Conservation (phyloP, 1,140 invertebrate species). For the Atta texana region DNA sequence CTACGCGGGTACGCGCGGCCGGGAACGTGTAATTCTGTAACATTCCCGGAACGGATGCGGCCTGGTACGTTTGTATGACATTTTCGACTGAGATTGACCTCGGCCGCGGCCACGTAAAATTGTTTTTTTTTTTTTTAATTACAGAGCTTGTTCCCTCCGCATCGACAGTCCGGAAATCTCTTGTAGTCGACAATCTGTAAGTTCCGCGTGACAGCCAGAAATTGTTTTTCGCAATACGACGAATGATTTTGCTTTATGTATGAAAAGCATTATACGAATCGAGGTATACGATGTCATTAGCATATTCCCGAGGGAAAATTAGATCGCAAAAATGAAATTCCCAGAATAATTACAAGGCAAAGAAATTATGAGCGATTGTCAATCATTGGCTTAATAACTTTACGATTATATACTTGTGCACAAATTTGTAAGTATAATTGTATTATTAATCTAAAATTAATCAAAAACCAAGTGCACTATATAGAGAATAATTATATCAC, state of each 20-base stretch:
- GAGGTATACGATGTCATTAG: conserved; percentile 17
- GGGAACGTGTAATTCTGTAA: conserved; percentile 53
- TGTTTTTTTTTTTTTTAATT: conserved; percentile 54
- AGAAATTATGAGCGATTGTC: conserved; percentile 1
- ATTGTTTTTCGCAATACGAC: conserved; percentile 48
- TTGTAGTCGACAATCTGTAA: conserved; percentile 52
- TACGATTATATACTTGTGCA: neutral
- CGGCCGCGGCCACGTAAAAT: conserved; percentile 46
- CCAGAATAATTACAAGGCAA: conserved; percentile 1
- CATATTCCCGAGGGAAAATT: neutral
- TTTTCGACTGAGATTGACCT: conserved; percentile 58
- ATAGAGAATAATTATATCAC: neutral
- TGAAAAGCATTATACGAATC: conserved; percentile 12
- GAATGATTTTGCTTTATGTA: conserved; percentile 4
- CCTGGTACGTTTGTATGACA: conserved; percentile 52
- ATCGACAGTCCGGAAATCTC: conserved; percentile 47
- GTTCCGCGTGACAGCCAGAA: conserved; percentile 41
- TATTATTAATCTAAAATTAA: conserved; percentile 21
- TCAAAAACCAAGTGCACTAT: neutral
- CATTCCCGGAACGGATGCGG: conserved; percentile 35
- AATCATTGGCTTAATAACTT: conserved; percentile 22
- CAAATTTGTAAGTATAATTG: neutral
- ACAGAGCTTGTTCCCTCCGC: conserved; percentile 29
- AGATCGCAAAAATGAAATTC: conserved; percentile 15
- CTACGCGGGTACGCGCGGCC: conserved; percentile 24